Base-by-base conservation (phyloP, 1,140 invertebrate species). In the Phthorimaea operculella region DNA sequence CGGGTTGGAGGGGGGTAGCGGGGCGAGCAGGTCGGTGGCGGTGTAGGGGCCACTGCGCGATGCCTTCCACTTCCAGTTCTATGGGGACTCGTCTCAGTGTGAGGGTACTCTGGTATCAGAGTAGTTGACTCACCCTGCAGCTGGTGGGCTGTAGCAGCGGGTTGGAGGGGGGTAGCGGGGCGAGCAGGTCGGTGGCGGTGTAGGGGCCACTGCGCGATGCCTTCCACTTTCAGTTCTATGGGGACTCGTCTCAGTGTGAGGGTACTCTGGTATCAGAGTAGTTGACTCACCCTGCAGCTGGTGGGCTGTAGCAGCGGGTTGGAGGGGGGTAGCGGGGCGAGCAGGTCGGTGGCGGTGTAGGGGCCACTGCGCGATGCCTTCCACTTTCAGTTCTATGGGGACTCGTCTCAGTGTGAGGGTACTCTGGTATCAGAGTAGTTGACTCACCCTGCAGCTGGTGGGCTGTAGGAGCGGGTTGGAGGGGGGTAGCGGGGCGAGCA, bases 31-130 rank as follows among this genome's bases (percentile, higher is more conserved):
- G 76, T 95, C 93, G 45, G 87, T 76, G 89, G 64, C 93, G 87
- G 62, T 92, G 87, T 51, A 98, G 86, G 39, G 90, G 88, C 97
- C 97, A 99, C 82, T 97, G 94, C 17, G 94, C 93, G 42, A 89
- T 89, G 62, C 88, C 88, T 9, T 90, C 87, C 48, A 96, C 94
- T 51, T 91, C 90, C 61, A 98, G 72, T 70, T 98, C 95, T 61
- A 99, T 93, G 91, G 89, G 0, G 95, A 93, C 69, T 98, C 96
- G 80, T 98, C 95, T 71, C 93, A 94, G 36, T n/a, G n/a, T n/a
- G n/a, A n/a, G n/a, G n/a, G n/a, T n/a, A n/a, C n/a, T n/a, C n/a
- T n/a, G n/a, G n/a, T n/a, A n/a, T n/a, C n/a, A n/a, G n/a, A n/a
- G n/a, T n/a, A n/a, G n/a, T n/a, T n/a, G n/a, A n/a, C n/a, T n/a